These are phyloP conservation scores for Temnothorax rugatulus DNA, from an alignment of 2,888 invertebrate genomes.

Conservation along the genomic window DNA sequence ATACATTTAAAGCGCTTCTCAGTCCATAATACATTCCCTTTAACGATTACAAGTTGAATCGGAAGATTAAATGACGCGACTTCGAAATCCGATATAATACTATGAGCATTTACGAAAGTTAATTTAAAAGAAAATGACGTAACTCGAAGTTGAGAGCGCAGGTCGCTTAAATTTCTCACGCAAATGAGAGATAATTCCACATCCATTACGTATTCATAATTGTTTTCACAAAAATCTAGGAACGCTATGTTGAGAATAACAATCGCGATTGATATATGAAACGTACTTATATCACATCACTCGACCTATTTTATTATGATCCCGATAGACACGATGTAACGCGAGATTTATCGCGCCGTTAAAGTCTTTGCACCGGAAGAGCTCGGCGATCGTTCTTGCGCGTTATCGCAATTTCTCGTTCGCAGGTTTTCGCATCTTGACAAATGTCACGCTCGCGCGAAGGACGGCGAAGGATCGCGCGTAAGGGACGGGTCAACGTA, in stretches of 20 bases:
- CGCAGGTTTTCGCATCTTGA: slow-evolving; percentile 10
- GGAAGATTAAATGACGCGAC: background rate
- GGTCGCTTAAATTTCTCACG: slow-evolving; percentile 6
- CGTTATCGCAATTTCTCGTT: slow-evolving; percentile 11
- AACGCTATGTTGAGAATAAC: background rate
- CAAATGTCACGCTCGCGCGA: slow-evolving; percentile 1
- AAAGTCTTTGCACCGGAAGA: background rate
- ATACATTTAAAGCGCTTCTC: slow-evolving; percentile 35
- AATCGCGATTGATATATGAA: background rate
- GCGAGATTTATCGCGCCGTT: slow-evolving; percentile 21
- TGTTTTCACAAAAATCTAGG: background rate
- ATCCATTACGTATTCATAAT: background rate
- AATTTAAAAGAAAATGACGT: background rate
- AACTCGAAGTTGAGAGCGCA: background rate
- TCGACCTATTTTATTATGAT: background rate
- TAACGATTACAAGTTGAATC: slow-evolving; percentile 8
- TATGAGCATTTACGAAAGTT: background rate
- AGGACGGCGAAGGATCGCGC: slow-evolving; percentile 10
- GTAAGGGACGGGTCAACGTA: background rate
- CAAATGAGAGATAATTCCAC: background rate
- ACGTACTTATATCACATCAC: background rate
- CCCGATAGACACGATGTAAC: background rate
- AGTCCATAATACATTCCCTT: slow-evolving; percentile 34
- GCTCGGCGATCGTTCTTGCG: background rate
- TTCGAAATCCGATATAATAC: background rate